Conservation (phyloP, 2,888 invertebrate genomes). For the Netelia virgata region DNA sequence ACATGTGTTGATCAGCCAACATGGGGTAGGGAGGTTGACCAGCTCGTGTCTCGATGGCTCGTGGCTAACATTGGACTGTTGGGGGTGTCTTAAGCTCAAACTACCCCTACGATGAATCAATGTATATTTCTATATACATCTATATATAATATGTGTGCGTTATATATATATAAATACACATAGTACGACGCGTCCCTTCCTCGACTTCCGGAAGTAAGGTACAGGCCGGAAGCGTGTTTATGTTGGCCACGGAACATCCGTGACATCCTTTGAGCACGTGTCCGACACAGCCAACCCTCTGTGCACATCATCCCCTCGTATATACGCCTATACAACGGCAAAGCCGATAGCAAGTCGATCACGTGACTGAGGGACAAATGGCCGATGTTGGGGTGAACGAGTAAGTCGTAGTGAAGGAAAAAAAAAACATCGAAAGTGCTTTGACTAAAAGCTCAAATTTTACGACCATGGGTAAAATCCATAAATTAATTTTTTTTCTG, state of each 20-base stretch:
- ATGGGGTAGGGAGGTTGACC: conserved; percentile 34
- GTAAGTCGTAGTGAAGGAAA: neutral
- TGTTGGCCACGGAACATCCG: conserved; percentile 71
- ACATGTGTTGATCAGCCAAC: conserved; percentile 12
- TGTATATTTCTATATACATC: neutral
- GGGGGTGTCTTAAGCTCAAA: conserved; percentile 35
- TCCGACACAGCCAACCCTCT: conserved; percentile 68
- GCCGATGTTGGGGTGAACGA: neutral
- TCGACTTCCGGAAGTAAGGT: conserved; percentile 72
- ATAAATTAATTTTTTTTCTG: too few species aligned
- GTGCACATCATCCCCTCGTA: conserved; percentile 31
- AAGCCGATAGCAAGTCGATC: conserved; percentile 49
- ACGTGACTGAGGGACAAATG: neutral
- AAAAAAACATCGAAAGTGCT: neutral
- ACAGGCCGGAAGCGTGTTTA: conserved; percentile 70
- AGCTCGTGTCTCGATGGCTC: conserved; percentile 36
- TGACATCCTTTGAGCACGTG: conserved; percentile 74
- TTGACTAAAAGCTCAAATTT: neutral
- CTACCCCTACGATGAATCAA: conserved; percentile 21
- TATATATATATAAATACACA: conserved; percentile 69
- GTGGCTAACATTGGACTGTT: conserved; percentile 24
- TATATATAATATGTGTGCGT: too few species aligned
- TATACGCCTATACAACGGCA: conserved; percentile 9
- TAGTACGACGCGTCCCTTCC: conserved; percentile 32
- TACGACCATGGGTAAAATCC: too few species aligned